A percentile compares a stretch with the other conserved stretches of the same genome.
phyloP scores from a whole-genome alignment of 2,113 vertebrate genomes.

The Erinaceus europaeus region DNA sequence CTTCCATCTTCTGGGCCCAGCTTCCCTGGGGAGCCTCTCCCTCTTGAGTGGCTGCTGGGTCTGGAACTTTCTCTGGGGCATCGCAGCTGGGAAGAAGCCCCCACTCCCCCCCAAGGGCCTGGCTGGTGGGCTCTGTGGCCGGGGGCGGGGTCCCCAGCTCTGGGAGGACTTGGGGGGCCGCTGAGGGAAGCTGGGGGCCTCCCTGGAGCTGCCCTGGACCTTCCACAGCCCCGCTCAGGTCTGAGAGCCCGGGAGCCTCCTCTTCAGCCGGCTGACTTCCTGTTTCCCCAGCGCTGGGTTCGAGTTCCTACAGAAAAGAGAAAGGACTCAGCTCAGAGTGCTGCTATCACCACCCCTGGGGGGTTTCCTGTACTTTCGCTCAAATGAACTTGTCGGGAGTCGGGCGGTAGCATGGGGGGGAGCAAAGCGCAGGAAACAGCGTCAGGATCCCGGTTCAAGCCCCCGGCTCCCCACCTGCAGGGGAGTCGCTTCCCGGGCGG shows the following conservation, averaged over 20 bases:
- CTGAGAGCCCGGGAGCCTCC: neutral
- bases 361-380: too few relatives aligned
- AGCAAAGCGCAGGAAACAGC: too few relatives aligned
- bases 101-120: accelerated
- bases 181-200: neutral
- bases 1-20: neutral
- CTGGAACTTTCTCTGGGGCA: neutral
- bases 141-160: neutral
- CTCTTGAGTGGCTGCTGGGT: neutral
- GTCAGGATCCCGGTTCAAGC: too few relatives aligned
- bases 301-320: too few relatives aligned
- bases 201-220: neutral
- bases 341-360: too few relatives aligned
- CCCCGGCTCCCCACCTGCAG: too few relatives aligned
- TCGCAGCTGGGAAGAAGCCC: accelerated
- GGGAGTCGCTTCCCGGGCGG: too few relatives aligned
- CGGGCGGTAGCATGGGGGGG: too few relatives aligned
- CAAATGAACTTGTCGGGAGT: too few relatives aligned
- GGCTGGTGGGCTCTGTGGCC: neutral
- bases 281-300: too few relatives aligned
- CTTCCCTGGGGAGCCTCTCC: neutral
- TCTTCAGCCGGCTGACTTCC: too few relatives aligned
- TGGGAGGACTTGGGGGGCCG: neutral
- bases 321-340: too few relatives aligned
- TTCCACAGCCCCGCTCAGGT: neutral